phyloP scores from a whole-genome alignment of 2,888 invertebrate genomes.

The Odontocerum albicorne region DNA sequence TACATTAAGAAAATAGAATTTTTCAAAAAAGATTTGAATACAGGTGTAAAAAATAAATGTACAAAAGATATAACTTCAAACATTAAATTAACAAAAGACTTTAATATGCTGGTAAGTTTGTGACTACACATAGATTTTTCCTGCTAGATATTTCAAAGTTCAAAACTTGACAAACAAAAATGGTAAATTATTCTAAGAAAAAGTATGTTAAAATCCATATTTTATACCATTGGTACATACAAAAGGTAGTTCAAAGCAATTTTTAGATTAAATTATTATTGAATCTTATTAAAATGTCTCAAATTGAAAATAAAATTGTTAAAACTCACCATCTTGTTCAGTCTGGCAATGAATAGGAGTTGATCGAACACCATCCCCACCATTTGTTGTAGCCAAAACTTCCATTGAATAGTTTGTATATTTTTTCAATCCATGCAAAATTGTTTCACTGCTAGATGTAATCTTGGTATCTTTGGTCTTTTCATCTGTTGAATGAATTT shows the following conservation, averaged over 20 bases:
- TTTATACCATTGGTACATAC: too few relatives aligned
- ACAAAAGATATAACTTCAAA: too few relatives aligned
- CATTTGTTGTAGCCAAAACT: slow-evolving; percentile 91
- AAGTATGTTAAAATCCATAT: too few relatives aligned
- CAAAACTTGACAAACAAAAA: too few relatives aligned
- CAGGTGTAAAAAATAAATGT: too few relatives aligned
- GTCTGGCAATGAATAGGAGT: slow-evolving; percentile 90
- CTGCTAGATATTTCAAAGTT: too few relatives aligned
- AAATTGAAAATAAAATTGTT: not conserved
- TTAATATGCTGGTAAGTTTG: too few relatives aligned
- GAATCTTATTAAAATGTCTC: not conserved
- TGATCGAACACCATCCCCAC: slow-evolving; percentile 91
- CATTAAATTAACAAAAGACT: too few relatives aligned
- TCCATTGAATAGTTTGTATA: slow-evolving; percentile 97
- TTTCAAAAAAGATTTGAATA: too few relatives aligned
- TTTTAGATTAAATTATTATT: not conserved
- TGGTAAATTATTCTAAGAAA: too few relatives aligned
- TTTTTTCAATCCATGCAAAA: slow-evolving; percentile 90
- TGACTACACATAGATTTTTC: too few relatives aligned
- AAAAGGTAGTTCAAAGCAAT: not conserved
- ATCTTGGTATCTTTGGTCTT: slow-evolving; percentile 90
- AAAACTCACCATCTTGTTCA: slow-evolving; percentile 82
- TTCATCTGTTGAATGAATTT: slow-evolving; percentile 63
- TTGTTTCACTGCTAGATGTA: slow-evolving; percentile 89
- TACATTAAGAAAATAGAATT: too few relatives aligned